Conservation (phyloP, 2,888 invertebrate species). For the Phrixothrix hirtus region DNA sequence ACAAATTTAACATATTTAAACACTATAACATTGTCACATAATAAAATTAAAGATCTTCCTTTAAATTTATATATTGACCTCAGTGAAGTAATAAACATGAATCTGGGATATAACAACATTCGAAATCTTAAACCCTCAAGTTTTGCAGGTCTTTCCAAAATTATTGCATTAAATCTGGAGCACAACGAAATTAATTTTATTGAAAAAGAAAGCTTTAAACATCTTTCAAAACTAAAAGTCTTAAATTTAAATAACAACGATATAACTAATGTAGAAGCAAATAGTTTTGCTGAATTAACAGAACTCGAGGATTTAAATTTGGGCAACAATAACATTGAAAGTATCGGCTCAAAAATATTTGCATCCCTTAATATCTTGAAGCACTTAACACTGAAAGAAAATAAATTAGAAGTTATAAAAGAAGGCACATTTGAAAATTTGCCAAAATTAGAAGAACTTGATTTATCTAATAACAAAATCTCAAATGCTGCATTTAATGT, state of each 20-base stretch:
- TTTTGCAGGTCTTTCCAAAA: constrained; percentile 2
- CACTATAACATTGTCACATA: neutral
- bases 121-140: neutral
- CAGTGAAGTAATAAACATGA: neutral
- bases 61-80: constrained; percentile 2
- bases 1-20: constrained; percentile 6
- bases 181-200: constrained; percentile 8
- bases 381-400: constrained; percentile 1
- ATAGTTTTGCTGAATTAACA: neutral
- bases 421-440: neutral
- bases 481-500: neutral
- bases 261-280: neutral
- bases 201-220: neutral
- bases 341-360: neutral
- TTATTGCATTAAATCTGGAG: constrained; percentile 2
- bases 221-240: neutral
- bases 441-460: neutral
- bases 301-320: constrained; percentile 1
- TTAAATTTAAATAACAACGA: constrained; percentile 9
- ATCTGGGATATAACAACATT: constrained; percentile 7
- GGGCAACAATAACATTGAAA: constrained; percentile 1
- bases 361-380: neutral
- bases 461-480: neutral
- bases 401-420: neutral
- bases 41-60: neutral